Evolutionary conservation across 2,797 vertebrate species (phyloP).

Genomic region (Anguilla obscura): DNA sequence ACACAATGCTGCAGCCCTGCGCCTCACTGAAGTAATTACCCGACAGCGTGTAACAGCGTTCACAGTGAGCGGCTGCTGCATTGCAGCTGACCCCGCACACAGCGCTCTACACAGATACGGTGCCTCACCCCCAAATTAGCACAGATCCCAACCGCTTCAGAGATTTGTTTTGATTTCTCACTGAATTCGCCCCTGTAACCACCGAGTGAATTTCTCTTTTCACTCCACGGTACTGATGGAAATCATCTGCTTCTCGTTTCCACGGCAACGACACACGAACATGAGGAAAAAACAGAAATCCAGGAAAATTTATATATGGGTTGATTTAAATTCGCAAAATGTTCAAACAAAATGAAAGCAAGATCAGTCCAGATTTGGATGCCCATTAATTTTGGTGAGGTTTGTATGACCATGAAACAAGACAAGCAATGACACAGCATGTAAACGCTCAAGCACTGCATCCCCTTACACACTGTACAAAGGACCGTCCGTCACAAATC

Average conservation of each 20-base stretch:
- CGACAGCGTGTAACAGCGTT: neutral
- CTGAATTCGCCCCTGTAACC: neutral
- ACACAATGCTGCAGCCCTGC: conserved; percentile 22
- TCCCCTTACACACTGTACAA: neutral
- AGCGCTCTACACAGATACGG: neutral
- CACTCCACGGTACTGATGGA: neutral
- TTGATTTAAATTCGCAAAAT: neutral
- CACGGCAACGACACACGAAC: neutral
- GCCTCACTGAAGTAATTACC: neutral
- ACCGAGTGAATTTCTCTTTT: neutral
- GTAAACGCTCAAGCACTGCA: neutral
- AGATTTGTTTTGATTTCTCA: neutral
- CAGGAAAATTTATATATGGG: neutral
- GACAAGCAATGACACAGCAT: neutral
- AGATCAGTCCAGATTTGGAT: neutral
- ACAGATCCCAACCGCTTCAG: neutral
- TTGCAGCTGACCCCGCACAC: neutral
- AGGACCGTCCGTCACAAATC: neutral
- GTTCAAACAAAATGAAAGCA: neutral
- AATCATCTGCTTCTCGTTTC: neutral
- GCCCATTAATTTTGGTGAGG: neutral
- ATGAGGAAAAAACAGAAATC: neutral
- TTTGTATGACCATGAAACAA: neutral
- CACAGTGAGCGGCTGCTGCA: neutral
- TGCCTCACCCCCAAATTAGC: neutral